These are phyloP conservation scores for Malurus alboscapulatus DNA, from an alignment of 2,113 vertebrate species.

Conservation along the genomic window DNA sequence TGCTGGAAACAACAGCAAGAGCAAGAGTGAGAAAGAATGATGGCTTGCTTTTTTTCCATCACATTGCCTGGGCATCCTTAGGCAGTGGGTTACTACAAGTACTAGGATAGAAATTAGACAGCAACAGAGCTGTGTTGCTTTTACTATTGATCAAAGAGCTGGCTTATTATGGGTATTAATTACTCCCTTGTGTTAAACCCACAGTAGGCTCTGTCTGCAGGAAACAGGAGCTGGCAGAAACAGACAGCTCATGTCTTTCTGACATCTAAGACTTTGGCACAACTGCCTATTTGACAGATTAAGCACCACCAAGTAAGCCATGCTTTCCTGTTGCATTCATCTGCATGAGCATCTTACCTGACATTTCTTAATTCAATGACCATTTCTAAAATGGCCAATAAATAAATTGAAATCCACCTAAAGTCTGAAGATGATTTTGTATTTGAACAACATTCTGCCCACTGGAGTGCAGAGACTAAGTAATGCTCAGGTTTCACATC, in stretches of 20 bases:
- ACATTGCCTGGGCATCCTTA: fast-evolving
- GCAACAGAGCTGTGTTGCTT: neutral
- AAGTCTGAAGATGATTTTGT: neutral
- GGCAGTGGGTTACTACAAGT: neutral
- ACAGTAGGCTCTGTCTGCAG: neutral
- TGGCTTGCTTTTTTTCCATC: neutral
- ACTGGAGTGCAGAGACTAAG: neutral
- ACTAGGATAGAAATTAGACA: neutral
- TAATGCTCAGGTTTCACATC: neutral
- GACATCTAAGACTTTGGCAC: neutral
- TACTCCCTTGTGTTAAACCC: neutral
- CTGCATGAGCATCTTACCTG: fast-evolving
- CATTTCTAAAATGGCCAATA: neutral
- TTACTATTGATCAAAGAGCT: neutral
- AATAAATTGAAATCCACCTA: neutral
- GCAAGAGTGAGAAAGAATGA: neutral
- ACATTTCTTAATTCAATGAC: neutral
- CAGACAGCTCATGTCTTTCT: neutral
- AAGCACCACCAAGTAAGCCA: neutral
- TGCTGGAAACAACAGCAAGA: fast-evolving
- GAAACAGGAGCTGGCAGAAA: neutral
- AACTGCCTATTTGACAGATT: neutral
- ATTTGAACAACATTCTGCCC: neutral
- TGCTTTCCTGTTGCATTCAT: neutral
- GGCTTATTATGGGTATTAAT: neutral